Conservation (phyloP, 2,888 invertebrate genomes). For the Melanophora roralis region DNA sequence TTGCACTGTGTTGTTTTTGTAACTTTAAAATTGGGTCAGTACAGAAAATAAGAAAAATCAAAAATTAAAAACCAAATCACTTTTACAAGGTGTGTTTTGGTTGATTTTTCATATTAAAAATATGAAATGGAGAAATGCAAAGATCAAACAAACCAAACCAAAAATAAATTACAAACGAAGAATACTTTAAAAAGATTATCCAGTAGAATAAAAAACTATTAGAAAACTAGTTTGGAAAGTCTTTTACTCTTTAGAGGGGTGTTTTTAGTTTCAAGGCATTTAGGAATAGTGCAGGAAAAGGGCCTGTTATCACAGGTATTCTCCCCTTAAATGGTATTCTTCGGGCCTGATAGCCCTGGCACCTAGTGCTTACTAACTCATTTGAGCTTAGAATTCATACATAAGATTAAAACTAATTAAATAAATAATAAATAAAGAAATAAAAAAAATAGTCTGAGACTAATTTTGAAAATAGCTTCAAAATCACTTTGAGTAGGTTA, state of each 20-base stretch:
- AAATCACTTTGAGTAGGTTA: too few relatives aligned
- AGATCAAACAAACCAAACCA: conserved; percentile 45
- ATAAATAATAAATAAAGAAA: too few relatives aligned
- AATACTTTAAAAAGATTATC: conserved; percentile 48
- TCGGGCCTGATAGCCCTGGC: too few relatives aligned
- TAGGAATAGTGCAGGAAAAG: neutral
- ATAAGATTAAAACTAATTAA: too few relatives aligned
- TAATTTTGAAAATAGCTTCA: too few relatives aligned
- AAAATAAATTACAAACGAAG: conserved; percentile 23
- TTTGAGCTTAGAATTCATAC: too few relatives aligned
- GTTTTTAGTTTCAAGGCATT: neutral
- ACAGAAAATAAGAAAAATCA: neutral
- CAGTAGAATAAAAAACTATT: conserved; percentile 43
- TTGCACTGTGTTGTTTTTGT: conserved; percentile 20
- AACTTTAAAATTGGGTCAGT: conserved; percentile 32
- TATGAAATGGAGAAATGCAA: conserved; percentile 48
- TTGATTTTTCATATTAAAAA: conserved; percentile 56
- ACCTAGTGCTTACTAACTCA: too few relatives aligned
- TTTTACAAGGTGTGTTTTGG: conserved; percentile 54
- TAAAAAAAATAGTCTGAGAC: too few relatives aligned
- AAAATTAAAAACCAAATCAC: conserved; percentile 30
- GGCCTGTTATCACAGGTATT: too few relatives aligned
- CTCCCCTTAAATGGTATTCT: too few relatives aligned
- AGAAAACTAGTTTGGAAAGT: conserved; percentile 34
- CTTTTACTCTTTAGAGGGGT: neutral